A percentile compares a stretch with the other conserved stretches of the same genome.
Evolutionary conservation across 2,113 vertebrate species (phyloP).

Genomic region (Pionites leucogaster): DNA sequence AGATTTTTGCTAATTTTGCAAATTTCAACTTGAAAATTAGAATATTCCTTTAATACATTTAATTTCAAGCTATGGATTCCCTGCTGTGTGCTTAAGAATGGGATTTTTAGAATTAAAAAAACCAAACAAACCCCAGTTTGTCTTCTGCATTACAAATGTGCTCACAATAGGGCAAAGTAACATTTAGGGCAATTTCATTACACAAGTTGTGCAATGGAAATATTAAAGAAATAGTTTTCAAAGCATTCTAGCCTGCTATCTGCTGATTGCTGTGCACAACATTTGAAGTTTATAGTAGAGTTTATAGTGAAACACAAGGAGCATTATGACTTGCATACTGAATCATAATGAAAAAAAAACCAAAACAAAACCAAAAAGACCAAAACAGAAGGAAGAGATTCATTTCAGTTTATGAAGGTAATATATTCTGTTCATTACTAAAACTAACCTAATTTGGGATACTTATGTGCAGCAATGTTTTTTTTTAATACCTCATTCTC

Average conservation of each 20-base stretch:
- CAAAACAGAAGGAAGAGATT: neutral
- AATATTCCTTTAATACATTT: neutral
- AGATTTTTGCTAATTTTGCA: neutral
- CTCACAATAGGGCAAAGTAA: neutral
- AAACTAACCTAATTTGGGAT: neutral
- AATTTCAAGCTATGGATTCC: neutral
- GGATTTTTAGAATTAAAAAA: neutral
- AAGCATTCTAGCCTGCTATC: neutral
- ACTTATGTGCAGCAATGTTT: neutral
- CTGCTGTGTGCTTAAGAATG: neutral
- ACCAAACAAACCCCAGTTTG: neutral
- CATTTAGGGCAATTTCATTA: neutral
- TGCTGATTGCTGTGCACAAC: neutral
- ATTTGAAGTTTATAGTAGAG: neutral
- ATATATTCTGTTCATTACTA: neutral
- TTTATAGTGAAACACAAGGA: neutral
- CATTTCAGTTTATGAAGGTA: neutral
- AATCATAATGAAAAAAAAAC: neutral
- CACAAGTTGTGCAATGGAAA: neutral
- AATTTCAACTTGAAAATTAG: neutral
- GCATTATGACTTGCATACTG: neutral
- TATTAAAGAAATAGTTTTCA: neutral
- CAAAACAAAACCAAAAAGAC: neutral
- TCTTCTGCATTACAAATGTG: neutral
- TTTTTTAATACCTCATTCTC: neutral